A percentile compares a stretch with the other conserved stretches of the same genome.
These are phyloP conservation scores for Notoglanidium macrostoma DNA, from an alignment of 2,797 vertebrate species.

Conservation along the genomic window DNA sequence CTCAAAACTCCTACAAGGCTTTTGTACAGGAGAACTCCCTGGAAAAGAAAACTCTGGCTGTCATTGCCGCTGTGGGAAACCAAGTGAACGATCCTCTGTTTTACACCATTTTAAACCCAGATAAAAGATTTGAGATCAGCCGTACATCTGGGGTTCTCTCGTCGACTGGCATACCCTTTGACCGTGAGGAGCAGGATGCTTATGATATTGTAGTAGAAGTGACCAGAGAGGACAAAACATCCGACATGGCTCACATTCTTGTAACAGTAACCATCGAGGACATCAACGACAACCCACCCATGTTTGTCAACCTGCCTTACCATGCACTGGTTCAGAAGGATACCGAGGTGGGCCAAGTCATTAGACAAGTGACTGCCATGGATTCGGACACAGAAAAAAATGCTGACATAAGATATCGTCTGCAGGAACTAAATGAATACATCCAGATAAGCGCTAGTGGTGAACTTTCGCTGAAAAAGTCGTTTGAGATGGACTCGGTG, in stretches of 20 bases:
- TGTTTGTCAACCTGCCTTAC: constrained; percentile 95
- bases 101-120: constrained; percentile 92
- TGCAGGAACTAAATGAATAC: constrained; percentile 85
- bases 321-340: constrained; percentile 90
- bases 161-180: constrained; percentile 91
- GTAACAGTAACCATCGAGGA: constrained; percentile 88
- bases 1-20: constrained; percentile 85
- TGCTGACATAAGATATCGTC: constrained; percentile 83
- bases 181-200: constrained; percentile 85
- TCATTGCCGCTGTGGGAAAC: constrained; percentile 88
- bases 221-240: constrained; percentile 79
- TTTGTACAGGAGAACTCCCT: constrained; percentile 86
- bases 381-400: constrained; percentile 87
- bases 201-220: constrained; percentile 93
- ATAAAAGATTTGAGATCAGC: constrained; percentile 89
- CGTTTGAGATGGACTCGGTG: constrained; percentile 84
- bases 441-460: constrained; percentile 85
- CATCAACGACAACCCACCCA: constrained; percentile 88
- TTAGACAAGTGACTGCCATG: constrained; percentile 86
- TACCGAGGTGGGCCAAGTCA: constrained; percentile 81
- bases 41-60: constrained; percentile 84
- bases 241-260: constrained; percentile 82
- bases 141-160: constrained; percentile 92
- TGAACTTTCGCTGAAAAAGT: constrained; percentile 86
- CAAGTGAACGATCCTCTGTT: constrained; percentile 94